These are phyloP conservation scores for Microctonus aethiopoides DNA, from an alignment of 2,888 invertebrate genomes.

Conservation along the genomic window DNA sequence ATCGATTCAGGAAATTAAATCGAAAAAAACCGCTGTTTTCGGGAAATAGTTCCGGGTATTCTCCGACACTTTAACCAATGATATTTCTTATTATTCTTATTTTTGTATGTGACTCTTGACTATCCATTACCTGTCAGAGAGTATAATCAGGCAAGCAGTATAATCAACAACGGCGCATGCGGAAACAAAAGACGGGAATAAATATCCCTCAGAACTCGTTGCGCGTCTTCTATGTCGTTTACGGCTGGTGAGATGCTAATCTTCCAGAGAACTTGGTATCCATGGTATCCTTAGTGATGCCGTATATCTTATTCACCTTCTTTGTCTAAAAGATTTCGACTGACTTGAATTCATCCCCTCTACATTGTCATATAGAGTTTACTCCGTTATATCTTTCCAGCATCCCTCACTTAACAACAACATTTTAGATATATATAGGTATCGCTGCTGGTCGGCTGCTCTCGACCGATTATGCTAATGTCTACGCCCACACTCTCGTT, in stretches of 20 bases:
- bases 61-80: neutral
- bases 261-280: conserved; percentile 38
- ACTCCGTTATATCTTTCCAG: neutral
- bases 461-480: conserved; percentile 44
- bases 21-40: neutral
- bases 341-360: neutral
- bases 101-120: neutral
- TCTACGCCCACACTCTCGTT: conserved; percentile 40
- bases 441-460: conserved; percentile 23
- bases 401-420: neutral
- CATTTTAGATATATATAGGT: neutral
- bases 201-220: conserved; percentile 45
- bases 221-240: conserved; percentile 50
- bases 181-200: conserved; percentile 54
- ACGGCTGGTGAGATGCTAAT: conserved; percentile 50
- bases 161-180: conserved; percentile 50
- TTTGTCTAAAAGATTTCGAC: conserved; percentile 29
- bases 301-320: conserved; percentile 26
- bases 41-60: neutral
- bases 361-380: neutral
- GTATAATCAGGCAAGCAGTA: conserved; percentile 3
- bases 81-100: neutral
- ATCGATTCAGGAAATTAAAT: neutral
- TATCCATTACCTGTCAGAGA: neutral
- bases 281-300: conserved; percentile 41